phyloP scores from a whole-genome alignment of 2,113 vertebrate species.

The Marcusenius ussheri region DNA sequence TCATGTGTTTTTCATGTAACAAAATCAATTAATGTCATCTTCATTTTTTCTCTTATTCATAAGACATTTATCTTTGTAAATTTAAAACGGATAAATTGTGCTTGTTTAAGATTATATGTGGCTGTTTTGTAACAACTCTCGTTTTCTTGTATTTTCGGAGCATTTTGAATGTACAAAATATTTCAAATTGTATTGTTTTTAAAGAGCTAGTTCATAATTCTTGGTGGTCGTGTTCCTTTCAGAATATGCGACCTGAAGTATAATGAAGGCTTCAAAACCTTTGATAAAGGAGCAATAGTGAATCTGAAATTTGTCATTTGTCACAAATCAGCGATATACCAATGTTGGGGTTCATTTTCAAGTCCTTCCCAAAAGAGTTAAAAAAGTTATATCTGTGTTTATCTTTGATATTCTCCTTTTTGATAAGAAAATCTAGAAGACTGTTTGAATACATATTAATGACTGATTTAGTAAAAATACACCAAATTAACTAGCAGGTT shows the following conservation, averaged over 20 bases:
- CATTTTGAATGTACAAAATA: not conserved
- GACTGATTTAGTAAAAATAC: not conserved
- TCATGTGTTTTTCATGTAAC: not conserved
- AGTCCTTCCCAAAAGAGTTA: not conserved
- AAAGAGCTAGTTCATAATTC: not conserved
- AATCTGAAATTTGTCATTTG: not conserved
- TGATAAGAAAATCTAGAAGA: not conserved
- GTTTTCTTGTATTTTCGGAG: not conserved
- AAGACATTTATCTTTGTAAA: slow-evolving; percentile 2
- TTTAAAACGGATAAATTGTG: not conserved
- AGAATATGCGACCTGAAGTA: not conserved
- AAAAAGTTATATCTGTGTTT: not conserved
- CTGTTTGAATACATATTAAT: not conserved
- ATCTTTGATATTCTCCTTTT: not conserved
- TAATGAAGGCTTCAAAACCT: not conserved
- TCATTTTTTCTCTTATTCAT: not conserved
- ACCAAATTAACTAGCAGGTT: not conserved
- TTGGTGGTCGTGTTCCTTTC: not conserved
- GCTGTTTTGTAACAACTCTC: not conserved
- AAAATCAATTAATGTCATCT: not conserved
- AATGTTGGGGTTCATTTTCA: not conserved
- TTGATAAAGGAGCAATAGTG: not conserved
- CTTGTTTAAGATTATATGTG: slow-evolving; percentile 3
- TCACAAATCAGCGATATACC: not conserved
- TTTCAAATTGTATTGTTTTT: not conserved